phyloP scores from a whole-genome alignment of 1,140 invertebrate species.

The Gryllus bimaculatus region DNA sequence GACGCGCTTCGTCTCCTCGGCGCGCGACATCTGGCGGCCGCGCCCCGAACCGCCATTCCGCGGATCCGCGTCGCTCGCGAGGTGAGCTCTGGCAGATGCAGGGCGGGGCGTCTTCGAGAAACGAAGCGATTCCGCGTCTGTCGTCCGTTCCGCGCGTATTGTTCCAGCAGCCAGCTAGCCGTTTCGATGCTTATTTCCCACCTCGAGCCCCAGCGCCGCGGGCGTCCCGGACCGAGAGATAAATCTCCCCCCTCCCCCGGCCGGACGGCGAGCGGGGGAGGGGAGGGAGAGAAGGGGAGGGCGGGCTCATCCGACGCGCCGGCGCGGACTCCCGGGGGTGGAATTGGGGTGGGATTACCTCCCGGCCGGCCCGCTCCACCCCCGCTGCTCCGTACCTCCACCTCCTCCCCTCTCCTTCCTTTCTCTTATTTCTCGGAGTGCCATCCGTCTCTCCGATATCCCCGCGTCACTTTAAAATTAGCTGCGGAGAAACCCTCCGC shows the following conservation, averaged over 20 bases:
- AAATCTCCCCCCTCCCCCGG: neutral
- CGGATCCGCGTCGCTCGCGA: too few species aligned
- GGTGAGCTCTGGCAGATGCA: too few species aligned
- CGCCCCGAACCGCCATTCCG: neutral
- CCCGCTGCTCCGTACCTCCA: too few species aligned
- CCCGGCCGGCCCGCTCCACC: too few species aligned
- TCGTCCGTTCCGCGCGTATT: neutral
- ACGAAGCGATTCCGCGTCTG: too few species aligned
- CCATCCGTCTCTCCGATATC: slow-evolving; percentile 2
- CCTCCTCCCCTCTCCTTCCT: neutral
- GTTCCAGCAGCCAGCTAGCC: neutral
- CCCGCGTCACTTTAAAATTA: slow-evolving; percentile 4
- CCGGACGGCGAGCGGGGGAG: too few species aligned
- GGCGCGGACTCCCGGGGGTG: neutral
- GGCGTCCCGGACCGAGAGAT: neutral
- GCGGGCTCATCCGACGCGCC: neutral
- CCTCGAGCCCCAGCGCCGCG: neutral
- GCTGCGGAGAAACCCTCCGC: neutral
- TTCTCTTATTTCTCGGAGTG: neutral
- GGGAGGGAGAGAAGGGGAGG: neutral
- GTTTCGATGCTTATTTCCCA: slow-evolving; percentile 4
- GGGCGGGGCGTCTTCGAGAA: too few species aligned
- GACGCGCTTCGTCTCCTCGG: neutral
- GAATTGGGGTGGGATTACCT: neutral
- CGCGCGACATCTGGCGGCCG: neutral